Conservation (phyloP, 2,888 invertebrate species). For the Lithophane ornitopus region DNA sequence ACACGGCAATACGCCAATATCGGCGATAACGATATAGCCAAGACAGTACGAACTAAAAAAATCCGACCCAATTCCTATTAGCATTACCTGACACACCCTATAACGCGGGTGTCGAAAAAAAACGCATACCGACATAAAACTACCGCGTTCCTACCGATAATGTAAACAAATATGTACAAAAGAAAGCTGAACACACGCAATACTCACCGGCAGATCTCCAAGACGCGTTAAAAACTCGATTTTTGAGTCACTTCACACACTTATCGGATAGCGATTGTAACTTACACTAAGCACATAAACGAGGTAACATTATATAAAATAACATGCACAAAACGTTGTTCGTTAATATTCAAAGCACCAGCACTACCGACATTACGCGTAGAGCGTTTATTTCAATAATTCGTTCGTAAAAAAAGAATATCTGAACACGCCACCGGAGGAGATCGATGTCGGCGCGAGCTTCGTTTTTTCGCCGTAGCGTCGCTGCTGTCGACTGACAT, state of each 20-base stretch:
- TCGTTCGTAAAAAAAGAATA: slow-evolving; percentile 83
- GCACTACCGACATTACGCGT: slow-evolving; percentile 87
- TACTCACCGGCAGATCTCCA: slow-evolving; percentile 85
- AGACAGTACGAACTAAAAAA: slow-evolving; percentile 69
- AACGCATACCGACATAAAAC: slow-evolving; percentile 66
- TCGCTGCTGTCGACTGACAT: slow-evolving; percentile 74
- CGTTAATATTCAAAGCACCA: slow-evolving; percentile 84
- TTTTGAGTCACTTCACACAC: slow-evolving; percentile 83
- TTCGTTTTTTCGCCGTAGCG: slow-evolving; percentile 80
- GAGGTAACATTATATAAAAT: slow-evolving; percentile 84
- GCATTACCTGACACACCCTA: slow-evolving; percentile 85
- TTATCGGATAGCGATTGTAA: slow-evolving; percentile 78
- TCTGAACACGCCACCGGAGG: slow-evolving; percentile 83
- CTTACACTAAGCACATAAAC: slow-evolving; percentile 88
- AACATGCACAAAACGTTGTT: slow-evolving; percentile 83
- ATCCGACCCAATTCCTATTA: slow-evolving; percentile 76
- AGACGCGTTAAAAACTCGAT: slow-evolving; percentile 76
- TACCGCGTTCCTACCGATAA: slow-evolving; percentile 71
- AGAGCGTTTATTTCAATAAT: slow-evolving; percentile 83
- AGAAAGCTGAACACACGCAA: slow-evolving; percentile 75
- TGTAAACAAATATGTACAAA: slow-evolving; percentile 73
- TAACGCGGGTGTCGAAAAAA: slow-evolving; percentile 68
- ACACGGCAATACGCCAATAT: slow-evolving; percentile 51
- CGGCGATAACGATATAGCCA: slow-evolving; percentile 33
- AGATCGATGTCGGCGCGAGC: slow-evolving; percentile 87